Conservation (phyloP, 1,140 invertebrate genomes). For the Drosophila melanica region DNA sequence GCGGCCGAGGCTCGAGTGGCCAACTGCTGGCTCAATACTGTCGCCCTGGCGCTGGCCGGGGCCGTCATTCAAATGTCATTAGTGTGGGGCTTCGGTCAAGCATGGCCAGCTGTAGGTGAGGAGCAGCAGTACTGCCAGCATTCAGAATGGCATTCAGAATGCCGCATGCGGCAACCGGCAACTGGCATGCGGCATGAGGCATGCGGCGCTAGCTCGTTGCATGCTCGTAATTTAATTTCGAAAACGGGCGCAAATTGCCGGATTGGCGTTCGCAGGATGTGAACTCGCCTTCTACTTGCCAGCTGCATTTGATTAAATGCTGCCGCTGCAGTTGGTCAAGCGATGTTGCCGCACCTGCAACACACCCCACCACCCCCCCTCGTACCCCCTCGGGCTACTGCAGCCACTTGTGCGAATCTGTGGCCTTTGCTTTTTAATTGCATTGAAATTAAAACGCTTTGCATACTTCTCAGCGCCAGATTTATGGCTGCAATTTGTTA, state of each 20-base stretch:
- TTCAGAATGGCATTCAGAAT: too few relatives aligned
- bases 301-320: slow-evolving; percentile 71
- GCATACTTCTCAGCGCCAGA: slow-evolving; percentile 55
- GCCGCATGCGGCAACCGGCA: neutral
- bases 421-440: slow-evolving; percentile 62
- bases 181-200: slow-evolving; percentile 18
- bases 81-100: slow-evolving; percentile 38
- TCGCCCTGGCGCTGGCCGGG: neutral
- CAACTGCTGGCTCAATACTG: slow-evolving; percentile 26
- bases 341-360: neutral
- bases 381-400: neutral
- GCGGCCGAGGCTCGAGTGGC: slow-evolving; percentile 22
- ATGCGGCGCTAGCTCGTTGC: slow-evolving; percentile 5
- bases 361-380: neutral
- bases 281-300: slow-evolving; percentile 30
- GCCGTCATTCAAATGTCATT: slow-evolving; percentile 78
- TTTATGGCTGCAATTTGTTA: slow-evolving; percentile 77
- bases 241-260: slow-evolving; percentile 53
- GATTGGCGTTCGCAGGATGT: slow-evolving; percentile 44
- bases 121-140: slow-evolving; percentile 1
- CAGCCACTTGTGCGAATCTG: slow-evolving; percentile 16
- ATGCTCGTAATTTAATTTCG: slow-evolving; percentile 62
- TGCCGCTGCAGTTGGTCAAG: slow-evolving; percentile 13
- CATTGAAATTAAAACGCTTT: slow-evolving; percentile 67
- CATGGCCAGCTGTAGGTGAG: slow-evolving; percentile 18